phyloP scores from a whole-genome alignment of 2,797 vertebrate genomes.

The Ctenochaetus hawaiiensis region DNA sequence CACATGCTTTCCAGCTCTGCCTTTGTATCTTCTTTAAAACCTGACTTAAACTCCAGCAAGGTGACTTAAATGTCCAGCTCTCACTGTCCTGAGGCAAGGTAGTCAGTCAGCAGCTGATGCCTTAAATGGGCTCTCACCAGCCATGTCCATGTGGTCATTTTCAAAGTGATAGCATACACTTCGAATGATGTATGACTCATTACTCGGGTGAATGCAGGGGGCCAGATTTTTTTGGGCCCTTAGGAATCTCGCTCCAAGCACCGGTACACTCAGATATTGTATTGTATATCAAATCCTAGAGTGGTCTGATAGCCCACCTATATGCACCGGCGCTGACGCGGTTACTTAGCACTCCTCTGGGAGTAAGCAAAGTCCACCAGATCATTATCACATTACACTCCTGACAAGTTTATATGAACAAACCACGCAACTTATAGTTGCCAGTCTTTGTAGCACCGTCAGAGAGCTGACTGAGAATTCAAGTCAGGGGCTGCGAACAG shows the following conservation, averaged over 20 bases:
- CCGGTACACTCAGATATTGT: constrained; percentile 7
- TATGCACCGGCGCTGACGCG: background rate
- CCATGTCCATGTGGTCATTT: constrained; percentile 43
- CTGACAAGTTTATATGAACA: constrained; percentile 24
- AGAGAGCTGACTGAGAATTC: constrained; percentile 8
- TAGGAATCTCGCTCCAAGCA: background rate
- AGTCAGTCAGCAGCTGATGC: constrained; percentile 10
- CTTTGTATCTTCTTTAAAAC: constrained; percentile 9
- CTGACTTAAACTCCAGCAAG: constrained; percentile 20
- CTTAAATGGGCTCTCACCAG: constrained; percentile 20
- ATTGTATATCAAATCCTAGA: constrained; percentile 10
- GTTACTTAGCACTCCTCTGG: background rate
- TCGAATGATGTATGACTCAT: constrained; percentile 43
- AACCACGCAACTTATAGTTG: background rate
- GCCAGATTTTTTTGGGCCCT: background rate
- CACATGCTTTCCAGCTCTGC: background rate
- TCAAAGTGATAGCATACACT: constrained; percentile 35
- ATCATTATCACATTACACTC: background rate
- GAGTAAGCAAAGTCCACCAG: constrained; percentile 1
- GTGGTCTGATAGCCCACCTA: background rate
- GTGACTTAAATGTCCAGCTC: constrained; percentile 35
- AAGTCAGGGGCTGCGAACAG: background rate
- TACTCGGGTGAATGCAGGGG: constrained; percentile 25
- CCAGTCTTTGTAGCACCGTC: background rate
- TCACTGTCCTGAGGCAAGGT: constrained; percentile 21